Conservation (phyloP, 2,797 vertebrate genomes). For the Petrocephalus sullivani region DNA sequence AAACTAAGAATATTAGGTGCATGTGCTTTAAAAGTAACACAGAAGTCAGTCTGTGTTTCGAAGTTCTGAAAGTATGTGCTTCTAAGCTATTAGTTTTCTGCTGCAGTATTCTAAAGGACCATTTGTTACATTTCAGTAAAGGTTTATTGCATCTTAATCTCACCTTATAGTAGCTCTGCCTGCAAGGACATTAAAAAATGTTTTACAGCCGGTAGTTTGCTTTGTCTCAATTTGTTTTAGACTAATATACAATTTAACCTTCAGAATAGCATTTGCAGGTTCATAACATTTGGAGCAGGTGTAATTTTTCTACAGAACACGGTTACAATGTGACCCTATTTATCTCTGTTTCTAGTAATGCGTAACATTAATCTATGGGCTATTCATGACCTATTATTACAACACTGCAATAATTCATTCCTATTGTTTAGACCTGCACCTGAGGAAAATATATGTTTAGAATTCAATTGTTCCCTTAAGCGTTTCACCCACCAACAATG, state of each 20-base stretch:
- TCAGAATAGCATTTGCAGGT: slow-evolving; percentile 72
- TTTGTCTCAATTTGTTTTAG: slow-evolving; percentile 75
- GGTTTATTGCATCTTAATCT: slow-evolving; percentile 65
- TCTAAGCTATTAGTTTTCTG: slow-evolving; percentile 50
- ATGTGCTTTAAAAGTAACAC: slow-evolving; percentile 14
- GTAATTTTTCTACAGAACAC: slow-evolving; percentile 75
- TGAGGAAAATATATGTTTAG: slow-evolving; percentile 49
- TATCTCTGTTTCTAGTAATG: slow-evolving; percentile 73
- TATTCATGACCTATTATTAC: slow-evolving; percentile 62
- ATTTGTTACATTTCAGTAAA: slow-evolving; percentile 61
- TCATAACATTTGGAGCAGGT: slow-evolving; percentile 69
- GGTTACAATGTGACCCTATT: slow-evolving; percentile 73
- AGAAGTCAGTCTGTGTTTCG: slow-evolving; percentile 16
- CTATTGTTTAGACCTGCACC: slow-evolving; percentile 54
- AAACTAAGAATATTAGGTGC: neutral
- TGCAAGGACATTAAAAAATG: slow-evolving; percentile 67
- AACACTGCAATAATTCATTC: slow-evolving; percentile 59
- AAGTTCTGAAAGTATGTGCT: slow-evolving; percentile 42
- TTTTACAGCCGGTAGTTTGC: slow-evolving; percentile 56
- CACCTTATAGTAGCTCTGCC: slow-evolving; percentile 60
- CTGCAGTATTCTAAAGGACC: slow-evolving; percentile 61
- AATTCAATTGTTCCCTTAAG: slow-evolving; percentile 46
- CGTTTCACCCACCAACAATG: slow-evolving; percentile 34
- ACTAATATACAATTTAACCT: slow-evolving; percentile 75
- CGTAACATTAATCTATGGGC: slow-evolving; percentile 67